Base-by-base conservation (phyloP, 2,888 invertebrate species). In the Osmoderma eremita region DNA sequence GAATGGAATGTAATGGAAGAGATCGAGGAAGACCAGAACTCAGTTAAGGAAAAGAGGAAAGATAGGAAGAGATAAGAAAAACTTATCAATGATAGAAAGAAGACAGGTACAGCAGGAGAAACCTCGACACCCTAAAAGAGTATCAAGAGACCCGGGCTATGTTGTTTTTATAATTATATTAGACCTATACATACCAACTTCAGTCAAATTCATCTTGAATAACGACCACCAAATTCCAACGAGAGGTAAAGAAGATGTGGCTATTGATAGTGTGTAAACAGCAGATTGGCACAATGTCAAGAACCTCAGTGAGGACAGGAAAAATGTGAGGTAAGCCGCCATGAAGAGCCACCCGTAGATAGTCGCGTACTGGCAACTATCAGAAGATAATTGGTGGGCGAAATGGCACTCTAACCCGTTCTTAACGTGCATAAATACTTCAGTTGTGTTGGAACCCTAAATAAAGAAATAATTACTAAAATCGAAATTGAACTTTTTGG, bases 221-320 rank as follows among this genome's bases (percentile, higher is more conserved):
- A 87, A 76, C 51, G 86, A 85, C 87, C 87, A 87, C 85, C 86
- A 87, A 69, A 87, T 83, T 13, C 85, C 86, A 38, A 85, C 82
- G 6, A 87, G 71, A 2, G 87, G 87, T 45, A 87, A 78, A 17
- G 86, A 83, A 13, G 83, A 82, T 15, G 86, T 84, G 65, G 84
- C 81, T 36, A 84, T 80, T 13, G 87, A 85, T 13, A 87, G 81
- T 10, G 85, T 86, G 75, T 87, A 86, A 5, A 87, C 86, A 6
- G 86, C 86, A 30, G 86, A 87, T 74, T 87, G 86, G 67, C 84
- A 83, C 71, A 86, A 77, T 13, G 84, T 83, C 65, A 87, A 78
- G 74, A 87, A 86, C 72, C 85, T 82, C 42, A 85, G 75, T 8
- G 84, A 82, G 48, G 83, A 81, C 69, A 85, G 78, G 8, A 80